Conservation (phyloP, 2,113 vertebrate species). For the Solea senegalensis region DNA sequence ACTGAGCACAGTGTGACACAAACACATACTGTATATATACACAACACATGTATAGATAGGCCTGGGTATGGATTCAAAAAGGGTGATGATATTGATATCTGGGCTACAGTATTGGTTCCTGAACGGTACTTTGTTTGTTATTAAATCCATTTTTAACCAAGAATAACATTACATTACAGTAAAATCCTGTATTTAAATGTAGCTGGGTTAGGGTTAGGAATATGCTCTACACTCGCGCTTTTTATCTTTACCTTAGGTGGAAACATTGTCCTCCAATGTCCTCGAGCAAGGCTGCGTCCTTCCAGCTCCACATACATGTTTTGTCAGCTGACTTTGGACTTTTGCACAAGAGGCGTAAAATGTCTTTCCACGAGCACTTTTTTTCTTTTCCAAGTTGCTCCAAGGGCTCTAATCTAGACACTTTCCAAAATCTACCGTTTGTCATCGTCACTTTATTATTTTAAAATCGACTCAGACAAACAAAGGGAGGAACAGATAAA, state of each 20-base stretch:
- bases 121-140: no score
- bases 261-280: conserved; percentile 16
- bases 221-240: neutral
- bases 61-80: no score
- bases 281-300: conserved; percentile 1
- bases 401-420: neutral
- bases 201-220: neutral
- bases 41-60: neutral
- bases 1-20: conserved; percentile 56
- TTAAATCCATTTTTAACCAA: no score
- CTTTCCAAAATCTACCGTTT: neutral
- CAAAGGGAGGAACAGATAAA: no score
- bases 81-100: no score
- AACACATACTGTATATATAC: conserved; percentile 26
- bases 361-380: neutral
- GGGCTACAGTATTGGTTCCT: no score
- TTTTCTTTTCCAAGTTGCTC: neutral
- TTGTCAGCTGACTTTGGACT: neutral
- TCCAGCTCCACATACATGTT: neutral
- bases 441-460: neutral
- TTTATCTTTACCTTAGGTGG: neutral
- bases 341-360: neutral
- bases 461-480: no score
- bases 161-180: no score
- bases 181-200: no score